Conservation (phyloP, 2,797 vertebrate species). For the Diceros bicornis region DNA sequence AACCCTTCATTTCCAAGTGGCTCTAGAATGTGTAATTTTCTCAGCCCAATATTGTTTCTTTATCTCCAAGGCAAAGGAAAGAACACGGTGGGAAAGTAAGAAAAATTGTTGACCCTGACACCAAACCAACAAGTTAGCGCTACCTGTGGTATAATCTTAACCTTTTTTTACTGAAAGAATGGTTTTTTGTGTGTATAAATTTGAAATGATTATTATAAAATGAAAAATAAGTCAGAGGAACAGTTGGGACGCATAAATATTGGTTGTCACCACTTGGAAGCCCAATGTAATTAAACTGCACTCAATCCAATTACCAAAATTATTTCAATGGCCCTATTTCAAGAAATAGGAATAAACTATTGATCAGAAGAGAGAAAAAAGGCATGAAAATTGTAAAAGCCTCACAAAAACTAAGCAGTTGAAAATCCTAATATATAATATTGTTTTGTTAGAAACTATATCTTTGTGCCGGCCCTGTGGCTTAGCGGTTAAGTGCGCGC, state of each 20-base stretch:
- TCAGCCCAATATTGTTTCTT: neutral
- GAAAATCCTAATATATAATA: neutral
- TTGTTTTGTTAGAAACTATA: neutral
- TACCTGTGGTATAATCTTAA: neutral
- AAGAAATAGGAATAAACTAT: slow-evolving; percentile 54
- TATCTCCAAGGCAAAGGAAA: neutral
- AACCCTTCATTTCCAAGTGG: neutral
- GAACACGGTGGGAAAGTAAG: neutral
- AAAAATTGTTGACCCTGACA: neutral
- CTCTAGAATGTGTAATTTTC: neutral
- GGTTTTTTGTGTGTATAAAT: neutral
- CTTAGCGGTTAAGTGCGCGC: too few species aligned
- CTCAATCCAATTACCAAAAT: neutral
- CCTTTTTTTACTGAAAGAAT: neutral
- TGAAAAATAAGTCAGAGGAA: neutral
- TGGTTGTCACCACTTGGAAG: neutral
- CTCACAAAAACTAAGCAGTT: neutral
- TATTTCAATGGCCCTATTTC: neutral
- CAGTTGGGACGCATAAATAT: neutral
- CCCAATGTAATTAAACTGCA: neutral
- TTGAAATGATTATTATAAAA: neutral
- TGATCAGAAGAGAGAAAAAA: neutral
- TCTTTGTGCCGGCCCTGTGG: neutral
- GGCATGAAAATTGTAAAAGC: neutral
- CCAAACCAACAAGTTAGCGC: neutral